Percentiles rank a stretch among this genome's conserved stretches.
Conservation (phyloP, 2,888 invertebrate genomes). For the Drosophila merina region DNA sequence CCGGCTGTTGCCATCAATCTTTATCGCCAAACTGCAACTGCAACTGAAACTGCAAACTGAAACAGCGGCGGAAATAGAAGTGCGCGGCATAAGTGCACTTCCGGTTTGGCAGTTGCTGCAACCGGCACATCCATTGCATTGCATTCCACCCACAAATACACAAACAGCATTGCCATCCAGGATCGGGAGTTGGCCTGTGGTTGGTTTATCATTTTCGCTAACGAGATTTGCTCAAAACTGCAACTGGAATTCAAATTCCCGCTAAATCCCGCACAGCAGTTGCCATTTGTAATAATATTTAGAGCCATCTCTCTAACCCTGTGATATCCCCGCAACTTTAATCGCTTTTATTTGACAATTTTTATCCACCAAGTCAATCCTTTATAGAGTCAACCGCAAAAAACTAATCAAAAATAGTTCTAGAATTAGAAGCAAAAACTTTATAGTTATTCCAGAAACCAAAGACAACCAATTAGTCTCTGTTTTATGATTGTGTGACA, state of each 20-base stretch:
- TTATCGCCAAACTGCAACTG: constrained; percentile 45
- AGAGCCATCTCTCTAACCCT: constrained; percentile 1
- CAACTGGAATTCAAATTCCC: constrained; percentile 26
- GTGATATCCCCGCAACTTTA: constrained; percentile 39
- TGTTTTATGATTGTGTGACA: constrained; percentile 1
- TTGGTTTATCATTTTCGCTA: constrained; percentile 48
- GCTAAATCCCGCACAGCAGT: constrained; percentile 36
- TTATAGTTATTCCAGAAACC: background rate
- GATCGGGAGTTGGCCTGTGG: constrained; percentile 8
- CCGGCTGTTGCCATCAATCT: constrained; percentile 58
- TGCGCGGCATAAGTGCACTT: constrained; percentile 73
- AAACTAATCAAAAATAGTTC: background rate
- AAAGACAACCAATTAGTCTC: background rate
- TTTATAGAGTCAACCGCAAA: background rate
- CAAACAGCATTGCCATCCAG: no score
- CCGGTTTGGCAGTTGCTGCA: constrained; percentile 54
- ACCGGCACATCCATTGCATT: constrained; percentile 29
- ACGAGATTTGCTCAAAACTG: constrained; percentile 62
- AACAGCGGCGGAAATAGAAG: constrained; percentile 71
- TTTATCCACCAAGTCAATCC: constrained; percentile 16
- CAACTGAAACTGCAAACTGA: constrained; percentile 52
- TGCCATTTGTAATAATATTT: constrained; percentile 68
- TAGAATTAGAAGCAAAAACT: no score
- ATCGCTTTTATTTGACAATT: constrained; percentile 60
- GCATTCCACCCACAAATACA: background rate